phyloP scores from a whole-genome alignment of 2,797 vertebrate species.

The Gymnothorax javanicus region DNA sequence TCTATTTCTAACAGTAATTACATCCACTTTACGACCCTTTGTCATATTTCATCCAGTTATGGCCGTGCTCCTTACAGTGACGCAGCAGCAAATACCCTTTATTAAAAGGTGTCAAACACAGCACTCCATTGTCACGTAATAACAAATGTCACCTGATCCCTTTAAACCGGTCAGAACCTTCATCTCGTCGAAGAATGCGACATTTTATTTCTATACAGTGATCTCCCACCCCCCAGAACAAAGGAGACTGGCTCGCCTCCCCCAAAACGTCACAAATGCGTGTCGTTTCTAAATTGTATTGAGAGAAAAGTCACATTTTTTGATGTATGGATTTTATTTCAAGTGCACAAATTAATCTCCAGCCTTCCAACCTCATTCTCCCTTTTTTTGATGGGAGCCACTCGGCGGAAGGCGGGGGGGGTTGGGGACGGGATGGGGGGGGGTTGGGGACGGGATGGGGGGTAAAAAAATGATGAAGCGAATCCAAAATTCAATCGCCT shows the following conservation, averaged over 20 bases:
- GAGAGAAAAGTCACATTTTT: conserved; percentile 36
- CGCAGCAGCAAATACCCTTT: not conserved
- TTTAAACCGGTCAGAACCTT: not conserved
- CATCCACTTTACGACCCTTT: not conserved
- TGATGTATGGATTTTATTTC: conserved; percentile 24
- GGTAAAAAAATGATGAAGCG: conserved; percentile 81
- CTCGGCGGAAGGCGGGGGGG: conserved; percentile 41
- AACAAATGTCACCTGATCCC: conserved; percentile 9
- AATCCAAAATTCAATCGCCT: conserved; percentile 88
- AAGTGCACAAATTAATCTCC: conserved; percentile 35
- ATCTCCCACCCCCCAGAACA: not conserved
- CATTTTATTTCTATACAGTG: conserved; percentile 37
- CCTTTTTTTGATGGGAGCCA: conserved; percentile 35
- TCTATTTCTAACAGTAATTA: not conserved
- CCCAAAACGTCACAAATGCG: not conserved
- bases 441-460: not conserved
- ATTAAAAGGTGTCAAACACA: conserved; percentile 19
- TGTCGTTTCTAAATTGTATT: conserved; percentile 5
- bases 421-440: no score
- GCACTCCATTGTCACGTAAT: not conserved
- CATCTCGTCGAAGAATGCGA: conserved; percentile 28
- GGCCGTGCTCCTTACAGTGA: not conserved
- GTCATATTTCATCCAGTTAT: not conserved
- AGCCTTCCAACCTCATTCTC: conserved; percentile 15
- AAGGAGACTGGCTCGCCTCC: not conserved